Base-by-base conservation (phyloP, 2,113 vertebrate species). In the Anolis sagrei region DNA sequence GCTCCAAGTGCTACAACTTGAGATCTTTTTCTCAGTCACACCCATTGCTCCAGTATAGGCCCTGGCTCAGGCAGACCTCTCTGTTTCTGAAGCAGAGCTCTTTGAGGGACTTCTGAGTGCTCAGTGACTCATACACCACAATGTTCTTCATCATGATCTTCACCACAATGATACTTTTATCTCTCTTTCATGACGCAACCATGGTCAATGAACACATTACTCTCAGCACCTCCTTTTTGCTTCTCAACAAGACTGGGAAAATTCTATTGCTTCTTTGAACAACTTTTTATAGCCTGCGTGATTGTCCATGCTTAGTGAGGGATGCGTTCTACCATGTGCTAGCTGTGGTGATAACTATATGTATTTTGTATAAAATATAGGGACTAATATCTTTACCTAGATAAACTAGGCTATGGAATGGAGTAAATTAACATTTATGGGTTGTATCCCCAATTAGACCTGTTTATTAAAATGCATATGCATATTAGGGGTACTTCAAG, bases 141-240 rank as follows among this genome's bases (percentile, higher is more conserved):
- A 14, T 7, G n/a, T 79, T 18, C 84, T 86, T 18, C 19, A 21
- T 2, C 68, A 36, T 5, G 39, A 21, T 4, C 34, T 79, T 61
- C 51, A 13, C 7, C 76, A 79, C 13, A 6, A 36, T 5, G 76
- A 79, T 27, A 51, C 36, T 9, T 86, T 86, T 86, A 49, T 86
- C 27, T 86, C 79, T 54, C 76, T 86, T 86, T 54, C 76, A 79
- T 13, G 84, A 86, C 29, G 68, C 76, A 18, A 79, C 68, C 0
- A 73, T 68, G 0, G 68, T 7, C 0, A 76, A 86, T 11, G 66
- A 68, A 7, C 51, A 29, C 11, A 54, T 29, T 9, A 27, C 54
- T 54, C 51, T 86, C 4, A 76, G 84, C 21, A 61, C 73, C 68
- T 73, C 84, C 7, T 18, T 79, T n/a, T 54, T 73, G 84, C 51